Conservation (phyloP, 2,797 vertebrate genomes). For the Lepilemur ruficaudatus region DNA sequence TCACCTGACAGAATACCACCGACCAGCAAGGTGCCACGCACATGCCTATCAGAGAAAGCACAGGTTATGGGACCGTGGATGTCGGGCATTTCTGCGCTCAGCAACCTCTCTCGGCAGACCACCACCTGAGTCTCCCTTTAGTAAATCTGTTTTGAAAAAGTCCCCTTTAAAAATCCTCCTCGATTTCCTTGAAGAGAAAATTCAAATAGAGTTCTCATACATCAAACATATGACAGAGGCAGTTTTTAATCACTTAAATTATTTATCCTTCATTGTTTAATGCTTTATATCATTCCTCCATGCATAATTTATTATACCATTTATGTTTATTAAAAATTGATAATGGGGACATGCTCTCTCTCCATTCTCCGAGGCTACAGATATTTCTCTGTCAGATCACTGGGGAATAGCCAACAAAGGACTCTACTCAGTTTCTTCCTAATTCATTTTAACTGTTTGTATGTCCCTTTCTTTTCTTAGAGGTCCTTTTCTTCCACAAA, state of each 20-base stretch:
- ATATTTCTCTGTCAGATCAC: conserved; percentile 66
- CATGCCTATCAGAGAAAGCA: neutral
- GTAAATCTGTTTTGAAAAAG: conserved; percentile 23
- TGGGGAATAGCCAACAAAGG: conserved; percentile 34
- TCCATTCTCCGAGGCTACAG: conserved; percentile 56
- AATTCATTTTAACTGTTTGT: neutral
- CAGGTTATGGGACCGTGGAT: neutral
- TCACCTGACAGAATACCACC: neutral
- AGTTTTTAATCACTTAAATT: conserved; percentile 76
- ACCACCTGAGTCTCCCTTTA: neutral
- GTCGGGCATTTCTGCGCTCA: neutral
- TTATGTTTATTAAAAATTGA: conserved; percentile 81
- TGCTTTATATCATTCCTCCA: conserved; percentile 60
- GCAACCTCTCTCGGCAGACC: neutral
- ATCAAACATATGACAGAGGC: conserved; percentile 66
- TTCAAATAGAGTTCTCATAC: conserved; percentile 56
- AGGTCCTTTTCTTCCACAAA: conserved; percentile 22
- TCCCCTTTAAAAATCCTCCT: neutral
- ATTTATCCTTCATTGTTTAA: conserved; percentile 76
- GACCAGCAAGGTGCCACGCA: neutral
- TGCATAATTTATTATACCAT: conserved; percentile 76
- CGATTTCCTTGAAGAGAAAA: conserved; percentile 50
- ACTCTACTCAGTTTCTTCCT: neutral
- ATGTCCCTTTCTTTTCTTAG: conserved; percentile 6
- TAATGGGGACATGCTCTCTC: conserved; percentile 37